Evolutionary conservation across 2,888 invertebrate species (phyloP), one percentile per base, ranked within the genome.

Genomic region (Torymus auratus): DNA sequence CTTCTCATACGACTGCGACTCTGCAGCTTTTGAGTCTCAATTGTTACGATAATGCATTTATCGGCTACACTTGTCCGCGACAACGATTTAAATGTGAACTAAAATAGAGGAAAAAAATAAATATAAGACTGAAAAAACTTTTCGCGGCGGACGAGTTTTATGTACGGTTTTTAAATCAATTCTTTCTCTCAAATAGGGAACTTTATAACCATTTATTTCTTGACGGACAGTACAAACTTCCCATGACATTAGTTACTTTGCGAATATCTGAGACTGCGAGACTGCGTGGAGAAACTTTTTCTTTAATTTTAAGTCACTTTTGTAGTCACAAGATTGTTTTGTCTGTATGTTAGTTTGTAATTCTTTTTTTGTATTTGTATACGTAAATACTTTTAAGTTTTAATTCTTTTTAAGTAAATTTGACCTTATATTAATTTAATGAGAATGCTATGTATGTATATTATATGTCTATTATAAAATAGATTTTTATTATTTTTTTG

Each of bases 391-490:
- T 65, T 77, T 67, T 71, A 75, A 65, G 61, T 78, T 83, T 70
- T 80, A 61, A 75, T 78, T 76, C 41, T 75, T 76, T 62, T 69
- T 81, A 83, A 76, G 74, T 64, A 81, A 70, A 71, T 64, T 78
- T 80, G 61, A 78, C 55, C 56, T 3, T 81, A 68, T 71, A 80
- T 62, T 80, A 69, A 60, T 60, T 70, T 70, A 67, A 81, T 67
- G 15, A 67, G 58, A 17, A 73, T 53, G 50, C 50, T 64, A 79
- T 79, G 65, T 72, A 75, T 50, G 69, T 80, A 28, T 28, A 28
- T 28, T 28, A 28, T 28, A 28, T 28, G 28, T 28, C 28, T 28
- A 28, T 55, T 53, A 64, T 64, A 68, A 23, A 58, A 61, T 62
- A 64, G 55, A 81, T 61, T 7, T 78, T 78, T 78, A 76, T 83